Evolutionary conservation across 2,113 vertebrate species (phyloP).

Genomic region (Phalacrocorax aristotelis): DNA sequence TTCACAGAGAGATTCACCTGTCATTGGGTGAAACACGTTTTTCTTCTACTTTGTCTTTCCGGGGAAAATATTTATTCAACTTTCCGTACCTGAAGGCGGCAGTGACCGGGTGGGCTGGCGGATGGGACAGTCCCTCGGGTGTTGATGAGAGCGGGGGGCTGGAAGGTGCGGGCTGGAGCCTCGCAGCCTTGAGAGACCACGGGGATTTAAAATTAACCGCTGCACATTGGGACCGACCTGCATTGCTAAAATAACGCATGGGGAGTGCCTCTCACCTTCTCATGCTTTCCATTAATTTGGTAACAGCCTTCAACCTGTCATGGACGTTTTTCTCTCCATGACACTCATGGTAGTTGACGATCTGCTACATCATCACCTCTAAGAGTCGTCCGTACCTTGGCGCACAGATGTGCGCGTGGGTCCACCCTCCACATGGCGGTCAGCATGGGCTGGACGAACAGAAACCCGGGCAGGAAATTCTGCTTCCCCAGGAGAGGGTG

Average conservation of each 20-base stretch:
- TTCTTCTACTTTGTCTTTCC: not conserved
- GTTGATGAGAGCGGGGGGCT: not conserved
- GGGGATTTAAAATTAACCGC: not conserved
- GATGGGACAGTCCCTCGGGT: not conserved
- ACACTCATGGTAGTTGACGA: not conserved
- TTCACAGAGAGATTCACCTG: not conserved
- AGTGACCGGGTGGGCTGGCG: not conserved
- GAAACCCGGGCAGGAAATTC: not conserved
- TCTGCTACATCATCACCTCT: conserved; percentile 15
- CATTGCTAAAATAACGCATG: not conserved
- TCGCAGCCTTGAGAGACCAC: not conserved
- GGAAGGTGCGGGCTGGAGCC: not conserved
- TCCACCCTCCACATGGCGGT: not conserved
- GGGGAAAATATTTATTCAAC: not conserved
- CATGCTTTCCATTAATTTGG: not conserved
- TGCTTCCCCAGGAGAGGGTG: not conserved
- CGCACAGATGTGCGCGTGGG: not conserved
- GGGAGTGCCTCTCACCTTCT: not conserved
- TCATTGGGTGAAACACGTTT: not conserved
- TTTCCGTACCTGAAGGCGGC: not conserved
- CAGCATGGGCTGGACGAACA: not conserved
- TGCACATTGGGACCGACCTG: not conserved
- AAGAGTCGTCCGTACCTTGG: not conserved
- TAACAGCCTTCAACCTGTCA: conserved; percentile 1
- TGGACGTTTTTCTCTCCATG: not conserved